These are phyloP conservation scores for Dipus sagitta DNA, from an alignment of 2,797 vertebrate species.

Conservation along the genomic window DNA sequence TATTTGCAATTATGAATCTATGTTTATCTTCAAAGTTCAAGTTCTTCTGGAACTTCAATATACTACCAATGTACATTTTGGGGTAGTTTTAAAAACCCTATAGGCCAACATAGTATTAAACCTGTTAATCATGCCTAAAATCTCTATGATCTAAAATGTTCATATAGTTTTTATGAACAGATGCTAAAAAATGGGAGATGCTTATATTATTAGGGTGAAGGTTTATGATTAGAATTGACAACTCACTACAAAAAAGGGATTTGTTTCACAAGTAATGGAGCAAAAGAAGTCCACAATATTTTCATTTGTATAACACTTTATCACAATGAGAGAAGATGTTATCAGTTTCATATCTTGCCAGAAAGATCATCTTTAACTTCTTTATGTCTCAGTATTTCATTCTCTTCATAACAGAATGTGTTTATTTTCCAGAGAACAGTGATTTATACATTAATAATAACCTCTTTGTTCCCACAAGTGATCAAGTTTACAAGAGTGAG, in stretches of 20 bases:
- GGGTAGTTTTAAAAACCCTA: not conserved
- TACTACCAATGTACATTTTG: not conserved
- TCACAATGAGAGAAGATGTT: not conserved
- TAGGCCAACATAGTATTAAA: not conserved
- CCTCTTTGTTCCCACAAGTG: constrained; percentile 34
- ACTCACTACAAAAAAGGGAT: not conserved
- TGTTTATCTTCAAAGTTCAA: not conserved
- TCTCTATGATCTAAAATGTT: not conserved
- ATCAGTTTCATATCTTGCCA: not conserved
- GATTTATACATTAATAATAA: constrained; percentile 58
- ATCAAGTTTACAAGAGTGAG: not conserved
- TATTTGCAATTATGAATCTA: not conserved
- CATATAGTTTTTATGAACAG: not conserved
- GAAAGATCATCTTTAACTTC: not conserved
- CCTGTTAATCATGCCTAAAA: not conserved
- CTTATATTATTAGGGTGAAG: not conserved
- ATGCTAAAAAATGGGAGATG: not conserved
- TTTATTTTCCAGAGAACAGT: constrained; percentile 9
- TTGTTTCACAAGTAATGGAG: not conserved
- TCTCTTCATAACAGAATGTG: not conserved
- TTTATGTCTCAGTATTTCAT: not conserved
- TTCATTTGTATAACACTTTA: constrained; percentile 20
- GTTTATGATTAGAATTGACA: constrained; percentile 9
- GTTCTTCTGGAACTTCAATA: not conserved
- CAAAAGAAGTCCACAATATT: constrained; percentile 28